Evolutionary conservation across 2,888 invertebrate genomes (phyloP), one percentile per base, ranked within the genome.

Genomic region (Drosophila histrio): DNA sequence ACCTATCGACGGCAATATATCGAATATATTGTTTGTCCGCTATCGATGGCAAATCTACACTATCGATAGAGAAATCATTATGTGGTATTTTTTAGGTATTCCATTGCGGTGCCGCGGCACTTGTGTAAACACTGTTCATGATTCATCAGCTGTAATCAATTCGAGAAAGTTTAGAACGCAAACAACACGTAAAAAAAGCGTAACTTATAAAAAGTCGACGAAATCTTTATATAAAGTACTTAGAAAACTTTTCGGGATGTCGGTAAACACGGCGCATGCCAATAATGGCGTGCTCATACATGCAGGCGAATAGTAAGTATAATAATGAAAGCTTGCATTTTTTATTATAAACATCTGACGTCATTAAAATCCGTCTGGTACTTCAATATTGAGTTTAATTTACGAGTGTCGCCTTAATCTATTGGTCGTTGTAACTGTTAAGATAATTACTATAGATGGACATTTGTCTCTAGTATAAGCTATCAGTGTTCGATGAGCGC

Each of bases 271-370:
- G 71, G 97, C 99, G 54, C 98, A 99, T 92, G 96, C 97, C 56
- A 97, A 97, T 90, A 96, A 97, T 68, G 98, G 98, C 49, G 98
- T 99, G 36, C 93, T 99, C 58, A 97, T 99, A 89, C 98, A 98
- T 91, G 94, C 96, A 75, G 98, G 98, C 85, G 99, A 99, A 94
- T 95, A 96, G 99, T 99, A 94, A 95, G 95, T 94, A 60, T 3
- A 36, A 13, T n/a, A 41, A 53, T 9, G 44, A 6, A 3, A 46
- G 1, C 15, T 11, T 11, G 1, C n/a, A 21, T 1, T 11, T 54
- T 62, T 74, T 53, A 9, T 39, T 46, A 17, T 43, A 2, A 41
- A 9, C 11, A 38, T 38, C 47, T 82, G 83, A 82, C 70, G 79
- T 85, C 85, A 82, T 50, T 28, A 28, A 43, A 54, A 47, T 34